Percentiles rank a stretch among this genome's conserved stretches.
phyloP scores from a whole-genome alignment of 2,888 invertebrate genomes.

The Cremastobaeus sp. region DNA sequence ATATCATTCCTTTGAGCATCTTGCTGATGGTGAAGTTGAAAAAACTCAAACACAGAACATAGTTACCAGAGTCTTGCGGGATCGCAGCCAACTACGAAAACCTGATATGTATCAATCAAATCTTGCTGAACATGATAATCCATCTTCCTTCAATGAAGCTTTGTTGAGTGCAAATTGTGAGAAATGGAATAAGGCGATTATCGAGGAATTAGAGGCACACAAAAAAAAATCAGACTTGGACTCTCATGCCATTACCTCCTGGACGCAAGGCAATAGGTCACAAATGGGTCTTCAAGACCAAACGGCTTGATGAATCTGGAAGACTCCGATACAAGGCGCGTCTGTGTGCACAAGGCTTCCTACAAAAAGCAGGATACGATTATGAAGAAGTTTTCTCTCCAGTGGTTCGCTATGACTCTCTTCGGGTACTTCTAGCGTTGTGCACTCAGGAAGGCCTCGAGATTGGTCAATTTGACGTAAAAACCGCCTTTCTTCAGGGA shows the following conservation, averaged over 20 bases:
- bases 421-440: slow-evolving; percentile 44
- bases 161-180: slow-evolving; percentile 10
- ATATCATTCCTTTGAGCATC: not conserved
- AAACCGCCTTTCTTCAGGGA: slow-evolving; percentile 58
- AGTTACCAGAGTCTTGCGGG: not conserved
- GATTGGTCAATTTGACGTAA: slow-evolving; percentile 54
- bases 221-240: slow-evolving; percentile 28
- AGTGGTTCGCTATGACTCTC: slow-evolving; percentile 35
- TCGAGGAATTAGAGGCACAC: slow-evolving; percentile 27
- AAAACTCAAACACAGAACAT: not conserved
- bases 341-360: slow-evolving; percentile 54
- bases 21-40: not conserved
- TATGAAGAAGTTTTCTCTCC: slow-evolving; percentile 50
- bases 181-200: slow-evolving; percentile 17
- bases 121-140: slow-evolving; percentile 36
- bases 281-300: slow-evolving; percentile 44
- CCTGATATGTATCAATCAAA: not conserved
- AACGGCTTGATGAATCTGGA: slow-evolving; percentile 3
- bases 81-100: slow-evolving; percentile 2
- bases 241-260: not conserved
- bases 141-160: slow-evolving; percentile 49
- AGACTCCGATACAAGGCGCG: slow-evolving; percentile 55
- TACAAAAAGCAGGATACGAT: slow-evolving; percentile 32
- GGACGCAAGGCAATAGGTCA: slow-evolving; percentile 16
- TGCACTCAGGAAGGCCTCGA: slow-evolving; percentile 43